A percentile compares a stretch with the other conserved stretches of the same genome.
These are phyloP conservation scores for Electrophaes corylata DNA, from an alignment of 2,888 invertebrate genomes.

Conservation along the genomic window DNA sequence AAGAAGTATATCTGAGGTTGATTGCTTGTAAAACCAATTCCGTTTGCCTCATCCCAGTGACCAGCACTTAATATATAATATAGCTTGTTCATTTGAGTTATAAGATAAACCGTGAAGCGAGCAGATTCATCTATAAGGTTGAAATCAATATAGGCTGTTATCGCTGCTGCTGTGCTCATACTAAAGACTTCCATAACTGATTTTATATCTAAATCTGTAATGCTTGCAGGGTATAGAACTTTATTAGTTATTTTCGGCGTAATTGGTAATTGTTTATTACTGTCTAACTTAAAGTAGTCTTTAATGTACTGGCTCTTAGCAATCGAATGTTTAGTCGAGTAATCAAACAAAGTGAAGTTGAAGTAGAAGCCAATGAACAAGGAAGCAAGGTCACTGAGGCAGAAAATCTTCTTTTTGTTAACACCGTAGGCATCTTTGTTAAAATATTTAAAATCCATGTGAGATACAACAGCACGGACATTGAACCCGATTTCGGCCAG, in stretches of 20 bases:
- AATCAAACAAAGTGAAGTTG: conserved; percentile 26
- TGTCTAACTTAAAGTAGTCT: conserved; percentile 22
- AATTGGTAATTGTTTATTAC: conserved; percentile 14
- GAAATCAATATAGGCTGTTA: conserved; percentile 27
- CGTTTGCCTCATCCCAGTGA: conserved; percentile 5
- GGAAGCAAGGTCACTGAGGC: conserved; percentile 22
- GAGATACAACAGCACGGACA: conserved; percentile 26
- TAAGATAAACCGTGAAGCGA: conserved; percentile 16
- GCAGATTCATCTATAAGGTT: conserved; percentile 18
- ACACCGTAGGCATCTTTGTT: background rate
- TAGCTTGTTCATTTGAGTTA: conserved; percentile 27
- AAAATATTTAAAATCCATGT: conserved; percentile 14
- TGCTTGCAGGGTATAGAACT: conserved; percentile 16
- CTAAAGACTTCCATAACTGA: conserved; percentile 27
- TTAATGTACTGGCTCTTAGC: conserved; percentile 19
- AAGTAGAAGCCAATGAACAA: conserved; percentile 26
- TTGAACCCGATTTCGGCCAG: conserved; percentile 24
- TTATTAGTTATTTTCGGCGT: conserved; percentile 28
- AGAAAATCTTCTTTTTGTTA: conserved; percentile 17
- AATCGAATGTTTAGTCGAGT: background rate
- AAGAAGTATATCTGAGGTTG: conserved; percentile 7
- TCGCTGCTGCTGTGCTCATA: conserved; percentile 31
- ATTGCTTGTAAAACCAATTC: conserved; percentile 3
- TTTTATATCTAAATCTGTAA: conserved; percentile 18
- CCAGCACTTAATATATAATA: conserved; percentile 19